phyloP scores from a whole-genome alignment of 2,113 vertebrate species.

The Scomber scombrus region DNA sequence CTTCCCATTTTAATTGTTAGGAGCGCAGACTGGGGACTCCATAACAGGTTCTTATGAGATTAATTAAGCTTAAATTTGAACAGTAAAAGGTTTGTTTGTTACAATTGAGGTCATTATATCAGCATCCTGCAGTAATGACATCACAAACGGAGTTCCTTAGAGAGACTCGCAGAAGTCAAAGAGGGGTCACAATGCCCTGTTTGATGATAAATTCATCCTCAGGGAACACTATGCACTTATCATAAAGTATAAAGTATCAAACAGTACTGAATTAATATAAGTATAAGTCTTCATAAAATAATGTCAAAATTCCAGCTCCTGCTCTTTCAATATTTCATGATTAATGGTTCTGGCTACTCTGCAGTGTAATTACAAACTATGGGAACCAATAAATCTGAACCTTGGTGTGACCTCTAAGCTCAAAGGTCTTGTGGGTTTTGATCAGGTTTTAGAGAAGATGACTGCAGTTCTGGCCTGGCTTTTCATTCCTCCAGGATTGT shows the following conservation, averaged over 20 bases:
- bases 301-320: not conserved
- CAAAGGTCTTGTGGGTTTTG: slow-evolving; percentile 28
- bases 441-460: slow-evolving; percentile 4
- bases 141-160: slow-evolving; percentile 74
- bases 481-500: slow-evolving; percentile 5
- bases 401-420: not conserved
- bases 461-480: not conserved
- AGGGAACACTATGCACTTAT: slow-evolving; percentile 23
- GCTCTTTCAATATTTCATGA: slow-evolving; percentile 11
- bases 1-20: slow-evolving; percentile 65
- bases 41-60: slow-evolving; percentile 60
- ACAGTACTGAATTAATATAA: not conserved
- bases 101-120: slow-evolving; percentile 67
- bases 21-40: slow-evolving; percentile 45
- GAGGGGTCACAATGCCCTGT: slow-evolving; percentile 54
- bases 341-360: not conserved
- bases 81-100: slow-evolving; percentile 76
- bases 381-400: slow-evolving; percentile 40
- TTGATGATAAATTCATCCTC: slow-evolving; percentile 21
- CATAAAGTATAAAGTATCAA: slow-evolving; percentile 13
- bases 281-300: not conserved
- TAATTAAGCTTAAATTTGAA: slow-evolving; percentile 75
- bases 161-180: slow-evolving; percentile 56
- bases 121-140: slow-evolving; percentile 68
- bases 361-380: slow-evolving; percentile 26